These are phyloP conservation scores for Aphelinus atriplicis DNA, from an alignment of 1,140 invertebrate species.

Conservation along the genomic window DNA sequence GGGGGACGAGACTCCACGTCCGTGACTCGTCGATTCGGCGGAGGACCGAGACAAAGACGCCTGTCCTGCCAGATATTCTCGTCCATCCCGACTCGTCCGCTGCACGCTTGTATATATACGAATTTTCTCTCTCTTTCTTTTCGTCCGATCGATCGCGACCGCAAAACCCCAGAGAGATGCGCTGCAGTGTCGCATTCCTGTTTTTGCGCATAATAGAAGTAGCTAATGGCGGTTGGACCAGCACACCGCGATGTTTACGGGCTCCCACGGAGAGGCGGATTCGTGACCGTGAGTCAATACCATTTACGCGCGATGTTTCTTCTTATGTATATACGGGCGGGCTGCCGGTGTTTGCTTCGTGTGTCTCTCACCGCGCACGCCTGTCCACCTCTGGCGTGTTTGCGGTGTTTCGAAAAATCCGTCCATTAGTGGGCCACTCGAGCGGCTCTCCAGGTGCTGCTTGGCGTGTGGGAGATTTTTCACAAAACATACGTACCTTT, in stretches of 20 bases:
- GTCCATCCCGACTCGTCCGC: background rate
- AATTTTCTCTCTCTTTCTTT: no score
- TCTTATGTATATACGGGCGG: no score
- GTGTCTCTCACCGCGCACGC: no score
- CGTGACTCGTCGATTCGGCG: no score
- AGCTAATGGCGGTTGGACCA: no score
- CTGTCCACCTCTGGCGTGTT: background rate
- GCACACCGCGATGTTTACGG: background rate
- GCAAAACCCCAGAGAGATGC: no score
- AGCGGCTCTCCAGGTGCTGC: constrained; percentile 8
- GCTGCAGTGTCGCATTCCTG: background rate
- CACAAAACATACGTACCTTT: constrained; percentile 13
- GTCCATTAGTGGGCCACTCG: constrained; percentile 20
- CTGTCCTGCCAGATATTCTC: no score
- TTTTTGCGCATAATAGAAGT: background rate
- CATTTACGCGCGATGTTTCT: constrained; percentile 16
- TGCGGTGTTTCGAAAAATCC: constrained; percentile 18
- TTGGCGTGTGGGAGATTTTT: constrained; percentile 16
- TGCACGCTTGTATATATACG: no score
- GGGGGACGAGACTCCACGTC: no score
- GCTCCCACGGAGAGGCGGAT: background rate
- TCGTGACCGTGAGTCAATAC: constrained; percentile 25
- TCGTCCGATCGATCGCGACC: no score
- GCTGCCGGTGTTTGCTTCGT: no score
- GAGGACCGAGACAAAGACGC: no score